These are phyloP conservation scores for Lithobates sylvaticus DNA, from an alignment of 2,797 vertebrate species.

Conservation along the genomic window DNA sequence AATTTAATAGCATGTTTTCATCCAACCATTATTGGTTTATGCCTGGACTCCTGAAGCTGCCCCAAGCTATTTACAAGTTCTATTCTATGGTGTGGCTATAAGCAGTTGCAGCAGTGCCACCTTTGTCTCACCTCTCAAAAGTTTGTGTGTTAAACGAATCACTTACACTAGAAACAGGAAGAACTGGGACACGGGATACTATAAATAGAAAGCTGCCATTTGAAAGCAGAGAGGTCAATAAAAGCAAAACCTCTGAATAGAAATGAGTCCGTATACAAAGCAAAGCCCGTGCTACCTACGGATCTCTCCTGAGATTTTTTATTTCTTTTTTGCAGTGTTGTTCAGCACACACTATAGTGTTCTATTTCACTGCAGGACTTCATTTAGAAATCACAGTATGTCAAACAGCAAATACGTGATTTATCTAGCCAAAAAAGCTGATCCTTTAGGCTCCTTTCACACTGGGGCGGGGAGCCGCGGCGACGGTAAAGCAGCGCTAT, in stretches of 20 bases:
- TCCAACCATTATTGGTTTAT: no score
- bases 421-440: no score
- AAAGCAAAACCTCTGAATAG: background rate
- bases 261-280: background rate
- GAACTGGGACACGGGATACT: background rate
- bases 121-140: background rate
- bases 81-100: background rate
- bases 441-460: no score
- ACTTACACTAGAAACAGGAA: background rate
- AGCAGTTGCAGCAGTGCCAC: background rate
- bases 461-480: no score
- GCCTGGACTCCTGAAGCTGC: no score
- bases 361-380: background rate
- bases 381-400: background rate
- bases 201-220: slow-evolving; percentile 17
- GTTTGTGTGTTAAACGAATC: background rate
- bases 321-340: no score
- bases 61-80: background rate
- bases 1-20: no score
- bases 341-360: no score
- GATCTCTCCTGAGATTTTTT: background rate
- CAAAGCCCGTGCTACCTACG: background rate
- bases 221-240: slow-evolving; percentile 9
- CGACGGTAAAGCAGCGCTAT: no score
- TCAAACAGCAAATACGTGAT: background rate